Conservation (phyloP, 2,888 invertebrate genomes). For the Leptinotarsa rubiginosa region DNA sequence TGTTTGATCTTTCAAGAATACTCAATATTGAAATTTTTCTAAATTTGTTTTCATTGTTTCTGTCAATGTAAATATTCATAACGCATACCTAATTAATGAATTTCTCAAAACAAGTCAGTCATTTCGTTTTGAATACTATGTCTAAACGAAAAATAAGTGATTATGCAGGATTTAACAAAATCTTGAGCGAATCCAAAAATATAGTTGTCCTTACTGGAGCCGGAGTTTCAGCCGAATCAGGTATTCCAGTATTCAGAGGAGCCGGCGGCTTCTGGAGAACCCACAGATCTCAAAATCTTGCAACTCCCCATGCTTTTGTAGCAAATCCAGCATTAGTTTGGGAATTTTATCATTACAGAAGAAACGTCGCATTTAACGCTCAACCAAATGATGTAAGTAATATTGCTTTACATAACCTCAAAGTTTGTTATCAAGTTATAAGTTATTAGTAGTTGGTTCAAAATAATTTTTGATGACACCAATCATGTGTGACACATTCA, state of each 20-base stretch:
- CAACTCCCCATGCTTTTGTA: slow-evolving; percentile 79
- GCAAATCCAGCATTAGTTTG: slow-evolving; percentile 84
- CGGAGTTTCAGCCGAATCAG: slow-evolving; percentile 95
- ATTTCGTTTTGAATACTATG: slow-evolving; percentile 21
- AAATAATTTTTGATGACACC: too few species aligned
- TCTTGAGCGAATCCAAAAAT: slow-evolving; percentile 70
- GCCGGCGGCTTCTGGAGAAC: slow-evolving; percentile 86
- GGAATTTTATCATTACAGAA: slow-evolving; percentile 90
- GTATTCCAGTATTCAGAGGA: slow-evolving; percentile 88
- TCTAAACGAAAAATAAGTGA: slow-evolving; percentile 48
- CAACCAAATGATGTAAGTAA: slow-evolving; percentile 75
- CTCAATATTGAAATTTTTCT: neutral
- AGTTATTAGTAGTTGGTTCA: too few species aligned
- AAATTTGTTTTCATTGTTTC: too few species aligned
- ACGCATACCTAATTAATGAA: neutral
- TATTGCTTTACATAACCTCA: too few species aligned
- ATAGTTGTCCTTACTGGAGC: slow-evolving; percentile 91
- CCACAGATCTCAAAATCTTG: slow-evolving; percentile 75
- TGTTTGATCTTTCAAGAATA: neutral
- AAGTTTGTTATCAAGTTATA: too few species aligned
- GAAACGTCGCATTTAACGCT: slow-evolving; percentile 81
- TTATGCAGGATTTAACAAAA: slow-evolving; percentile 68
- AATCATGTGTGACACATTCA: too few species aligned
- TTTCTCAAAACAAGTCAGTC: neutral
- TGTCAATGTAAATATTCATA: neutral